Evolutionary conservation across 2,113 vertebrate species (phyloP).

Genomic region (Fregata magnificens): DNA sequence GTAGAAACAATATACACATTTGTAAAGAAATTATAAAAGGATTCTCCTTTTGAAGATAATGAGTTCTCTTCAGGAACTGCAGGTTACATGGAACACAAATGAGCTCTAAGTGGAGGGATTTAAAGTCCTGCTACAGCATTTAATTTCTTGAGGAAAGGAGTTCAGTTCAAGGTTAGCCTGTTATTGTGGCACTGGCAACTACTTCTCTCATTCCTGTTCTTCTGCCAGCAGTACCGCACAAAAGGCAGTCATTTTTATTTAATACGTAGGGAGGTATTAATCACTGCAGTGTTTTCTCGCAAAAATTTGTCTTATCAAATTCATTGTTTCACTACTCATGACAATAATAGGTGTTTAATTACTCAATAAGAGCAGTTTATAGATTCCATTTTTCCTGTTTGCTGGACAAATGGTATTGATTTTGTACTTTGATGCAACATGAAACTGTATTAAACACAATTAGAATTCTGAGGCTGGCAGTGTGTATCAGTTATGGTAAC

Average conservation of each 20-base stretch:
- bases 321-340: conserved; percentile 92
- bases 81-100: conserved; percentile 83
- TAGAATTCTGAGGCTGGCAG: conserved; percentile 81
- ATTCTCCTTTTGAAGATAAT: conserved; percentile 85
- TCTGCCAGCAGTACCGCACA: conserved; percentile 77
- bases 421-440: conserved; percentile 89
- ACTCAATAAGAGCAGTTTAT: conserved; percentile 98
- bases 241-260: conserved; percentile 88
- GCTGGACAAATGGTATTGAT: conserved; percentile 97
- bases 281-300: conserved; percentile 85
- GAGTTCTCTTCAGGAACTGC: conserved; percentile 84
- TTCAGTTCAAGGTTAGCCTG: conserved; percentile 89
- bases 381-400: conserved; percentile 92
- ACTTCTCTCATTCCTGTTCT: conserved; percentile 77
- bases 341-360: conserved; percentile 99
- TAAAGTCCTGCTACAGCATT: conserved; percentile 86
- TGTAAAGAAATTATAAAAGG: conserved; percentile 84
- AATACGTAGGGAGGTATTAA: conserved; percentile 87
- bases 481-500: conserved; percentile 76
- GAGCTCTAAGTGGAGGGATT: conserved; percentile 88
- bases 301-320: conserved; percentile 94
- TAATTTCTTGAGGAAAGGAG: conserved; percentile 87
- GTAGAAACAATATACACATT: conserved; percentile 83
- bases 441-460: conserved; percentile 95
- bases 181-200: conserved; percentile 85